Conservation (phyloP, 2,797 vertebrate species). For the Notolabrus celidotus region DNA sequence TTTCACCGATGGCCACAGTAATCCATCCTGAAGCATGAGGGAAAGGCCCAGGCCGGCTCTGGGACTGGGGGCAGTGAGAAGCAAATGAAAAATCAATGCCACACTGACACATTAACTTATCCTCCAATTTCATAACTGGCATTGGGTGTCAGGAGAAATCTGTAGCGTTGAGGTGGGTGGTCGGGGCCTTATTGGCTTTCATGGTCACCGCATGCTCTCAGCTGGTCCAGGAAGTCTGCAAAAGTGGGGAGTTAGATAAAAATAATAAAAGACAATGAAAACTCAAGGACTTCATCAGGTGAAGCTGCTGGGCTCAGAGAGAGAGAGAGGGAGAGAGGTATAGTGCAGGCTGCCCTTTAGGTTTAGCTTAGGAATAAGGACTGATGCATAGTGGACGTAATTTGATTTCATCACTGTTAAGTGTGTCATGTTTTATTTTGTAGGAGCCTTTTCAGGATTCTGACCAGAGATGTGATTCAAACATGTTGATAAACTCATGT, state of each 20-base stretch:
- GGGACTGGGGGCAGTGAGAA: conserved; percentile 72
- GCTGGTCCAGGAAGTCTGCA: conserved; percentile 46
- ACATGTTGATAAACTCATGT: no score
- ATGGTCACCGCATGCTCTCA: conserved; percentile 54
- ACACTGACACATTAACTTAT: conserved; percentile 86
- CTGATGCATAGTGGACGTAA: background rate
- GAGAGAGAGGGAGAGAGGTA: conserved; percentile 20
- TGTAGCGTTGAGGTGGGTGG: conserved; percentile 64
- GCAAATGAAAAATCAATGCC: conserved; percentile 86
- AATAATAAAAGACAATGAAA: conserved; percentile 57
- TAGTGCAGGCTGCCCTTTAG: background rate
- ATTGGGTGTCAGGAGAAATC: conserved; percentile 81
- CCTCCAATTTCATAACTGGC: conserved; percentile 84
- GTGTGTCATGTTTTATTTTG: background rate
- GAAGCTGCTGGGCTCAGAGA: conserved; percentile 11
- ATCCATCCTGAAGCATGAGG: conserved; percentile 78
- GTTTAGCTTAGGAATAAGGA: background rate
- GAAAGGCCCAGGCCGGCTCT: conserved; percentile 67
- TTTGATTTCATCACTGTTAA: background rate
- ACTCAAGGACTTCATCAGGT: conserved; percentile 55
- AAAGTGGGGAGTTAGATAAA: conserved; percentile 50
- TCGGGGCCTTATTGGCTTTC: conserved; percentile 67
- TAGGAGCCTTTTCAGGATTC: background rate
- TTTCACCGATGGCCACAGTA: conserved; percentile 65
- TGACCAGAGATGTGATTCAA: background rate